Conservation (phyloP, 2,888 invertebrate genomes). For the Chalcosyrphus nemorum region DNA sequence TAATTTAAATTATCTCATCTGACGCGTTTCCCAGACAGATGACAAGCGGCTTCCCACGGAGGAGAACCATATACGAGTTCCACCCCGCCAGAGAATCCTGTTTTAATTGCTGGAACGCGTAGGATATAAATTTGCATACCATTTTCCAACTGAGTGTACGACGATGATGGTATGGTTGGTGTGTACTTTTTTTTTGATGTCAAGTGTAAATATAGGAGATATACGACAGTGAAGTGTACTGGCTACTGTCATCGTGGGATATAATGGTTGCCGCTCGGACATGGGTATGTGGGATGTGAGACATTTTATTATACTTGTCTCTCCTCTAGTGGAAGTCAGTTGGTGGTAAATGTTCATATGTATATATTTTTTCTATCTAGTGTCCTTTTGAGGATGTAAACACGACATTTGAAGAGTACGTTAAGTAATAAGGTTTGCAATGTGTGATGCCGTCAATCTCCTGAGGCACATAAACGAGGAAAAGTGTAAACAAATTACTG, state of each 20-base stretch:
- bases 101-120: conserved; percentile 1
- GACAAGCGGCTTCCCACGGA: neutral
- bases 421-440: neutral
- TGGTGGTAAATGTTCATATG: neutral
- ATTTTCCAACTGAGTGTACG: conserved; percentile 1
- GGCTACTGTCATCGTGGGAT: neutral
- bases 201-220: neutral
- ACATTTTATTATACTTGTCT: neutral
- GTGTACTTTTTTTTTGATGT: neutral
- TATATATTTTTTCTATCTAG: neutral
- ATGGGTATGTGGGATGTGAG: neutral
- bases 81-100: neutral
- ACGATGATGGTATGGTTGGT: no score
- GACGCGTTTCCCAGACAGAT: neutral
- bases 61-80: neutral
- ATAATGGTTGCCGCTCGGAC: neutral
- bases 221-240: neutral
- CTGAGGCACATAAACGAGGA: neutral
- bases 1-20: conserved; percentile 7
- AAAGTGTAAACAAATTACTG: neutral
- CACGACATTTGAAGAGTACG: neutral
- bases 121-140: neutral
- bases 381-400: neutral
- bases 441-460: neutral
- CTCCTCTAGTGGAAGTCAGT: neutral